A percentile compares a stretch with the other conserved stretches of the same genome.
phyloP scores from a whole-genome alignment of 2,113 vertebrate genomes.

The Callocephalon fimbriatum region DNA sequence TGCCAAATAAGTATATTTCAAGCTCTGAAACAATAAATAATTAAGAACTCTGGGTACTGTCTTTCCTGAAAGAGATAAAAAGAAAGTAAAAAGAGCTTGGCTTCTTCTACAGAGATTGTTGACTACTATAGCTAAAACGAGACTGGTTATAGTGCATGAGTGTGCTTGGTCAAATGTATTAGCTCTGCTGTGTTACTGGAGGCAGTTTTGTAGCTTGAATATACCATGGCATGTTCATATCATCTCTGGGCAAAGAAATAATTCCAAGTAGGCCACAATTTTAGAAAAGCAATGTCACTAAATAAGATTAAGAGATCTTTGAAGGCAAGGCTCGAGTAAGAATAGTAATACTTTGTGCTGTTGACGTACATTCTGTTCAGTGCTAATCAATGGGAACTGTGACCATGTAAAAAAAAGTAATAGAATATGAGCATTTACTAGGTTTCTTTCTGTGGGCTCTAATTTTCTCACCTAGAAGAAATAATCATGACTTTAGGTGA shows the following conservation, averaged over 20 bases:
- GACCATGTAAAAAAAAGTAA: background rate
- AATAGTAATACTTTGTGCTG: background rate
- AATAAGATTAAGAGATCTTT: background rate
- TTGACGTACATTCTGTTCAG: background rate
- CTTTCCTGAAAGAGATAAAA: background rate
- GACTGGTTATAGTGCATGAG: background rate
- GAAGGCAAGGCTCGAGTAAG: background rate
- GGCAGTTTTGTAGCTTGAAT: background rate
- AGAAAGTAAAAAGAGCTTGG: background rate
- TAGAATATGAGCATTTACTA: background rate
- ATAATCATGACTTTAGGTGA: background rate
- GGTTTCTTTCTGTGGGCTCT: background rate
- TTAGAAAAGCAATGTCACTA: background rate
- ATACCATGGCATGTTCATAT: accelerated
- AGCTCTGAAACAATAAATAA: background rate
- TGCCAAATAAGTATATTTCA: background rate
- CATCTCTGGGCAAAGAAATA: background rate
- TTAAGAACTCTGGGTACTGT: background rate
- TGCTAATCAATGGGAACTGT: background rate
- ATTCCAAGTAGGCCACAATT: background rate
- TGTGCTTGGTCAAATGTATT: background rate
- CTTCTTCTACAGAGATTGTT: background rate
- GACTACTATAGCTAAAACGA: background rate
- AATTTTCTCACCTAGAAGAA: background rate
- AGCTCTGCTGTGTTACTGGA: background rate